These are phyloP conservation scores for Cepphus grylle DNA, from an alignment of 2,113 vertebrate genomes.

Conservation along the genomic window DNA sequence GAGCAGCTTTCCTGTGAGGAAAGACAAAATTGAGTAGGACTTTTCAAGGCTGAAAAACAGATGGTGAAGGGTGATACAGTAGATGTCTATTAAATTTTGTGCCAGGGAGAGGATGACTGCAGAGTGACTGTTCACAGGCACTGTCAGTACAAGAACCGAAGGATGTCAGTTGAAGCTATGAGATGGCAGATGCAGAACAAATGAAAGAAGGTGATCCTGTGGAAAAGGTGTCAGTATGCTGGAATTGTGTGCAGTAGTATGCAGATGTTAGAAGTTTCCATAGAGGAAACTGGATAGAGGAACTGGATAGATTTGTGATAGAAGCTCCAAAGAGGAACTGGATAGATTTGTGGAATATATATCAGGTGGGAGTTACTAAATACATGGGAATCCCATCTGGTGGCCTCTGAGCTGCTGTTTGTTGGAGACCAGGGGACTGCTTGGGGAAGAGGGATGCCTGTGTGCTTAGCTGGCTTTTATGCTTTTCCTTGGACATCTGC, in stretches of 20 bases:
- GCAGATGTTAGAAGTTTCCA: neutral
- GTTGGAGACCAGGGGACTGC: neutral
- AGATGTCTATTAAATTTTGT: neutral
- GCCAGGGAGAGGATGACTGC: neutral
- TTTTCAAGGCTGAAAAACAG: neutral
- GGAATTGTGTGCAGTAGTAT: neutral
- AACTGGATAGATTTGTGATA: neutral
- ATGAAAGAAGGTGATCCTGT: neutral
- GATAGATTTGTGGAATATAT: neutral
- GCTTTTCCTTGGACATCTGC: neutral
- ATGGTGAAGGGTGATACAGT: neutral
- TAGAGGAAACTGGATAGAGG: no score
- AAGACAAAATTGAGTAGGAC: constrained; percentile 2
- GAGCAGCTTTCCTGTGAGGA: neutral
- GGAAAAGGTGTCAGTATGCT: neutral
- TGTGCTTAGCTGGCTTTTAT: neutral
- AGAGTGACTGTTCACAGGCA: neutral
- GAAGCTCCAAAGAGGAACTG: neutral
- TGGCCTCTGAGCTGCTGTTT: neutral
- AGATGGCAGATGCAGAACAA: neutral
- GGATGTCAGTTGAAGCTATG: neutral
- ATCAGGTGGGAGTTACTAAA: neutral
- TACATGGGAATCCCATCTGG: neutral
- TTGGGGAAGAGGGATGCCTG: neutral
- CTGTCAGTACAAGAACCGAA: neutral